Percentiles rank a stretch among this genome's conserved stretches.
These are phyloP conservation scores for Pteruthius melanotis DNA, from an alignment of 2,113 vertebrate species.

Conservation along the genomic window DNA sequence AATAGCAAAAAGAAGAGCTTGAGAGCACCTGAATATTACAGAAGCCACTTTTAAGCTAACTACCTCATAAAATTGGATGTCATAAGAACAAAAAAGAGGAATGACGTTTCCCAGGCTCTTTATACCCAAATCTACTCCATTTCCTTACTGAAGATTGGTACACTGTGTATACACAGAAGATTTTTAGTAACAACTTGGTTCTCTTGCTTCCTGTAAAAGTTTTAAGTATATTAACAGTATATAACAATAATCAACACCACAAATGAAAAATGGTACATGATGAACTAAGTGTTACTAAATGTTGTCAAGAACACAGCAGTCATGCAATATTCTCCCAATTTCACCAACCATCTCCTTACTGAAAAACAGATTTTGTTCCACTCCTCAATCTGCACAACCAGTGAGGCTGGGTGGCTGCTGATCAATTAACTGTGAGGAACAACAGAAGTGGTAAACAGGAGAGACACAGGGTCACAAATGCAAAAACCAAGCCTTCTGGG, in stretches of 20 bases:
- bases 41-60: neutral
- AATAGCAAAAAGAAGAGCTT: neutral
- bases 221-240: neutral
- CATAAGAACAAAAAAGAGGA: neutral
- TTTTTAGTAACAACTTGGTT: neutral
- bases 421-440: neutral
- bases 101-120: neutral
- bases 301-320: neutral
- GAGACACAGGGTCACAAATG: neutral
- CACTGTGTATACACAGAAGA: neutral
- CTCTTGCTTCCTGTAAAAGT: neutral
- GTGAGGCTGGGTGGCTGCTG: neutral
- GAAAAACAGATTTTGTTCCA: neutral
- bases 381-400: neutral
- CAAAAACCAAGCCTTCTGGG: neutral
- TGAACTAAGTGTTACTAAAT: neutral
- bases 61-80: neutral
- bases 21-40: neutral
- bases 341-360: neutral
- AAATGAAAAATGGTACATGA: neutral
- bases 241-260: neutral
- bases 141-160: neutral
- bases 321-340: neutral
- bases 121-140: neutral
- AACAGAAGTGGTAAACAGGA: accelerated